phyloP scores from a whole-genome alignment of 1,140 invertebrate genomes.

The Sinella curviseta region DNA sequence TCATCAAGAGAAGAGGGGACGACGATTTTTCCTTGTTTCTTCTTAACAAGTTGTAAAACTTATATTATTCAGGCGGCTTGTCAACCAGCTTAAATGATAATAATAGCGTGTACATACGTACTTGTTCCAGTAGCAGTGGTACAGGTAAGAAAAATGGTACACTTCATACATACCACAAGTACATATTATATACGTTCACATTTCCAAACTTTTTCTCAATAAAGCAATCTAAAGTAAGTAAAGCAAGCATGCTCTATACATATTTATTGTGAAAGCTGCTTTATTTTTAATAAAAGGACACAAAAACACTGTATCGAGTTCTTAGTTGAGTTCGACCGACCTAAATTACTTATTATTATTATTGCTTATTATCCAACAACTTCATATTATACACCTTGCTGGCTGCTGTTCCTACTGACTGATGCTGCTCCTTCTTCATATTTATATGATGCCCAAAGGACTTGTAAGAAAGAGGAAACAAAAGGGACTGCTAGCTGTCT shows the following conservation, averaged over 20 bases:
- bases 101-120: neutral
- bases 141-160: too few relatives aligned
- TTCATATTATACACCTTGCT: too few relatives aligned
- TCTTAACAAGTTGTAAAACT: constrained; percentile 7
- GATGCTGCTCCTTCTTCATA: neutral
- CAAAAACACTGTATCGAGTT: neutral
- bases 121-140: too few relatives aligned
- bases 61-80: neutral
- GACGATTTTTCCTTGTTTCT: neutral
- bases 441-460: neutral
- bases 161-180: too few relatives aligned
- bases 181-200: too few relatives aligned
- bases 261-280: neutral
- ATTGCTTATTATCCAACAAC: too few relatives aligned
- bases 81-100: constrained; percentile 21
- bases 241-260: too few relatives aligned
- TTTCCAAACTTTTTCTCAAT: too few relatives aligned
- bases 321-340: too few relatives aligned
- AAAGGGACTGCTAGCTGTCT: neutral
- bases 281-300: neutral
- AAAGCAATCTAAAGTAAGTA: too few relatives aligned
- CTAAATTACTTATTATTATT: neutral
- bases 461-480: neutral
- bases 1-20: neutral
- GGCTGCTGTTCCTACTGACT: too few relatives aligned